These are phyloP conservation scores for Chiroxiphia lanceolata DNA, from an alignment of 2,797 vertebrate genomes.

Conservation along the genomic window DNA sequence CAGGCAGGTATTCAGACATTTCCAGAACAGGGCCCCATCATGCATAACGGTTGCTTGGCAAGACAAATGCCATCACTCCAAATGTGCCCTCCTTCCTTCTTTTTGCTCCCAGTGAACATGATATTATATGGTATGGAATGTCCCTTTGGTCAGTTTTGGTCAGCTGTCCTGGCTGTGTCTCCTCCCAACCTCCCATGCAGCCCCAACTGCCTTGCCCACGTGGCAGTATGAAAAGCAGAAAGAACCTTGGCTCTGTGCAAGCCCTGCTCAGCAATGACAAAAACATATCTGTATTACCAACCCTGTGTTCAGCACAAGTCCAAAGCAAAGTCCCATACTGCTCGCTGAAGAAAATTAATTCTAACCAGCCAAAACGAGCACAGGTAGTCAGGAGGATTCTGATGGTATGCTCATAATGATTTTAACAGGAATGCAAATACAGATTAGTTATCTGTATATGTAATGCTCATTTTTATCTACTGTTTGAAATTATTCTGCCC, in stretches of 20 bases:
- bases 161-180: neutral
- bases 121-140: neutral
- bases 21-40: rapidly evolving
- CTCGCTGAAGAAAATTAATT: neutral
- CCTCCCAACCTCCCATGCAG: rapidly evolving
- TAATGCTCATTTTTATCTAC: neutral
- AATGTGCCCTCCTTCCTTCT: neutral
- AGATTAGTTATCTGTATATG: neutral
- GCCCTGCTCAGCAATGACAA: neutral
- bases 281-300: neutral
- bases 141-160: neutral
- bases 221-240: neutral
- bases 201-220: rapidly evolving
- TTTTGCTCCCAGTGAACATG: neutral
- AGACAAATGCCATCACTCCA: neutral
- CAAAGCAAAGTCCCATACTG: neutral
- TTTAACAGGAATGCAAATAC: neutral
- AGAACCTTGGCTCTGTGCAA: neutral
- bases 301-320: neutral
- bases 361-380: neutral
- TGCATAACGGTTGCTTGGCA: neutral
- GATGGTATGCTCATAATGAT: neutral
- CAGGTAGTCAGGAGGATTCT: neutral
- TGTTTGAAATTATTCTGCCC: neutral
- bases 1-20: neutral